Evolutionary conservation across 2,113 vertebrate genomes (phyloP).

Genomic region (Pipa parva): DNA sequence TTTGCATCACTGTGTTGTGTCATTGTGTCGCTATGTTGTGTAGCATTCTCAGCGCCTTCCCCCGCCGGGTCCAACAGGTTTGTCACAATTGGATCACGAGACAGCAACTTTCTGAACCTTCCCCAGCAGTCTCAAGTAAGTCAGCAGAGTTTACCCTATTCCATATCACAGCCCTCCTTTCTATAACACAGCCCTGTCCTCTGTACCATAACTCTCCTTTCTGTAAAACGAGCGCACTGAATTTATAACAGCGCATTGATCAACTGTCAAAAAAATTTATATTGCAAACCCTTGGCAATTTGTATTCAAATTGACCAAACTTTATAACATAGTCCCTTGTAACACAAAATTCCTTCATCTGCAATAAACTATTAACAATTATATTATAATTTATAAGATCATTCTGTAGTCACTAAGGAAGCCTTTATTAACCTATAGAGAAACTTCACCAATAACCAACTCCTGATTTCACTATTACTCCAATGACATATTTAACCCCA

Average conservation of each 20-base stretch:
- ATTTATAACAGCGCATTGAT: background rate
- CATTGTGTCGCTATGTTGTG: conserved; percentile 52
- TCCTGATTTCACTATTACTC: too few relatives aligned
- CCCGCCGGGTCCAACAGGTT: conserved; percentile 96
- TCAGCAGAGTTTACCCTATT: conserved; percentile 13
- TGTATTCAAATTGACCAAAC: too few relatives aligned
- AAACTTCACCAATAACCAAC: too few relatives aligned
- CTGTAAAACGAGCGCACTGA: background rate
- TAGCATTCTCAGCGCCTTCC: conserved; percentile 95
- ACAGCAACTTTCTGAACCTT: conserved; percentile 98
- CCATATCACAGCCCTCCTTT: background rate
- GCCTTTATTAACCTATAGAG: too few relatives aligned
- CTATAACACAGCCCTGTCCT: background rate
- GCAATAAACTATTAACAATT: too few relatives aligned
- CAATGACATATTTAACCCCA: too few relatives aligned
- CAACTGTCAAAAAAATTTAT: too few relatives aligned
- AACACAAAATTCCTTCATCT: too few relatives aligned
- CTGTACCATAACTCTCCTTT: background rate
- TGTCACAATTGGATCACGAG: conserved; percentile 98
- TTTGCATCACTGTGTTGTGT: conserved; percentile 8
- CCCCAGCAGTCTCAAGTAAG: conserved; percentile 92
- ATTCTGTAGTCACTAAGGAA: too few relatives aligned
- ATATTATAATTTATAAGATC: too few relatives aligned
- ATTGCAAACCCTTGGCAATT: too few relatives aligned
- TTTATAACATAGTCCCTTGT: too few relatives aligned